Base-by-base conservation (phyloP, 1,140 invertebrate species). In the Tetranychus urticae region DNA sequence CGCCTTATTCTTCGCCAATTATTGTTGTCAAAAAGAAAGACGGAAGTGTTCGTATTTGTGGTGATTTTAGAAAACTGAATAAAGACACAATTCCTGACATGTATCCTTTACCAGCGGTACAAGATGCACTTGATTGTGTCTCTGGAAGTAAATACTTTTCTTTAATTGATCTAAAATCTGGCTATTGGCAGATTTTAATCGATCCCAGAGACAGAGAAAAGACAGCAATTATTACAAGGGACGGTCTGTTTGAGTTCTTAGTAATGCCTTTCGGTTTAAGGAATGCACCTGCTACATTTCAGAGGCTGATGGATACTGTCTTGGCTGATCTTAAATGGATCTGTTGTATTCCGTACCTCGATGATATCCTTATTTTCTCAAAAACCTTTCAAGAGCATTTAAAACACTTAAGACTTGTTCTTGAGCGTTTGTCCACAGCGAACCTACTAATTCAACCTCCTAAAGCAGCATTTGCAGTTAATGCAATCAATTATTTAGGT, bases 41-140 rank as follows among this genome's bases (percentile, higher is more conserved):
- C 69, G 68, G 72, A 47, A 59, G 67, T 45, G 52, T 69, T 45
- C 63, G 72, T 63, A 62, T 76, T 63, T 75, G 70, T 63, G 62
- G 77, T 0, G 75, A 79, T 66, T 79, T 70, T 65, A 47, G 75
- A 39, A 37, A 60, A 33, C 58, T 79, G 31, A 79, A 79, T 66
- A 6, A 36, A 58, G 67, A 55, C 0, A 77, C 70, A 0, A 67
- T 68, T 1, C 65, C 67, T 56, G 76, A 79, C 66, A 67, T 64
- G 45, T 80, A 73, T 67, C 77, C 78, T 66, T 61, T 79, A 4
- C 76, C 74, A 0, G 46, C 67, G 7, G 73, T 78, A 34, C 70
- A 75, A 12, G 73, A 75, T 37, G 65, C 65, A 12, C 61, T 78
- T 3, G 63, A 70, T 42, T 61, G 56, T 5, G 60, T 78, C 0